Base-by-base conservation (phyloP, 92 coral and sea anemone genomes). In the Meandrina meandrites region DNA sequence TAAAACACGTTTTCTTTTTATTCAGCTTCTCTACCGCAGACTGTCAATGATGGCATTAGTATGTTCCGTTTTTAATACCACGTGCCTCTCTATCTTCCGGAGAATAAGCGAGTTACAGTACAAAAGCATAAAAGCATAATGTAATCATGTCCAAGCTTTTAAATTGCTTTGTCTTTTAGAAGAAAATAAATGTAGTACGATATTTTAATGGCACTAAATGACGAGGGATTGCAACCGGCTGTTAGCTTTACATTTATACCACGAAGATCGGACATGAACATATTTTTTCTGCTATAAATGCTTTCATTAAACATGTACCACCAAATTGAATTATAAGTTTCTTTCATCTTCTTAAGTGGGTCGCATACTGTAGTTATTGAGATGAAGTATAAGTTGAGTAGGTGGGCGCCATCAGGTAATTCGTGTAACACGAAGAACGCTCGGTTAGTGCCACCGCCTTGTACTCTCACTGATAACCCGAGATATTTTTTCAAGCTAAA, bases 301-400 rank as follows among this genome's bases (percentile, higher is more conserved):
- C 51, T 45, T 60, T 77, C 45, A 85, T 77, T 85, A 85, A 60
- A 85, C 76, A 3, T 85, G 82, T 19, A 80, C 57, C 13, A 37
- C 89, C 60, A 93, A 93, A 95, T 95, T 85, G 85, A 95, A 95
- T 95, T 93, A 91, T 69, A 79, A 88, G 94, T 93, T 95, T 91
- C 98, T 95, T 95, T 95, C 98, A 95, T 89, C 96, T 84, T 86
- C 93, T 93, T 95, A 95, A 95, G 98, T 95, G 94, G 98, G 93
- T 93, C 96, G 86, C 94, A 91, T 94, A 96, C 92, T 88, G 79
- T 68, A 54, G 87, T 95, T 96, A 93, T 93, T 93, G 91, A 89
- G 78, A 79, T 92, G 81, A 93, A 93, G 98, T 94, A 86, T 76
- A 89, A 73, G 80, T 85, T 82, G 91, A 91, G 94, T 75, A 92